Base-by-base conservation (phyloP, 2,888 invertebrate species). In the Agonopterix heracliana region DNA sequence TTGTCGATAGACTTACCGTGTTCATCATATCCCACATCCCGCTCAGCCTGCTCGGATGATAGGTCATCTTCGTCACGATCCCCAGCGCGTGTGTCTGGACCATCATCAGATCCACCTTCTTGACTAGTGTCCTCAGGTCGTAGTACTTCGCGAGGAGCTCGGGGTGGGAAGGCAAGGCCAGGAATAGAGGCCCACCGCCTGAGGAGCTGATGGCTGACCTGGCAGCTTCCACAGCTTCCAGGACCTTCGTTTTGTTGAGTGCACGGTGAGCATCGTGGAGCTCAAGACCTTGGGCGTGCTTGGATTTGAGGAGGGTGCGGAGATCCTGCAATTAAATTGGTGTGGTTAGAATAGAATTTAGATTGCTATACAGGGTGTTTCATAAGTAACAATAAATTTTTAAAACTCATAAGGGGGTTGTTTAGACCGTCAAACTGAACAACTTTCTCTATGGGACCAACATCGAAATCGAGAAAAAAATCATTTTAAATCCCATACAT, bases 21-120 rank as follows among this genome's bases (percentile, higher is more conserved):
- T 94, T 94, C 73, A 93, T 91, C 89, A 94, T 92, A 62, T 94
- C 94, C 89, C 93, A 93, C 45, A 94, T 72, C 0, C 94, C 94
- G 69, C 94, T 94, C 57, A 94, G 75, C 50, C 94, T 80, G 63
- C 94, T 93, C 0, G 94, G 94, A 68, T 94, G 94, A 70, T 92
- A 94, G 1, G 94, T 93, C 77, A 91, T 92, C 65, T 92, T 92
- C 64, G 90, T 89, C 59, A 91, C 91, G 38, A 89, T 76, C 0
- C 91, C 90, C 75, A 94, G 70, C 45, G 91, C 91, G 60, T 93
- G 91, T 0, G 94, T 94, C 62, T 93, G 89, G 44, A 94, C 81
- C 62, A 93, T 90, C 81, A 94, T 92, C 46, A 91, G 74, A 63
- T 93, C 92, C 41, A 91, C 91, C 56, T 91, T 90, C 74, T 93